phyloP scores from a whole-genome alignment of 1,140 invertebrate species.

The Euschistus heros region DNA sequence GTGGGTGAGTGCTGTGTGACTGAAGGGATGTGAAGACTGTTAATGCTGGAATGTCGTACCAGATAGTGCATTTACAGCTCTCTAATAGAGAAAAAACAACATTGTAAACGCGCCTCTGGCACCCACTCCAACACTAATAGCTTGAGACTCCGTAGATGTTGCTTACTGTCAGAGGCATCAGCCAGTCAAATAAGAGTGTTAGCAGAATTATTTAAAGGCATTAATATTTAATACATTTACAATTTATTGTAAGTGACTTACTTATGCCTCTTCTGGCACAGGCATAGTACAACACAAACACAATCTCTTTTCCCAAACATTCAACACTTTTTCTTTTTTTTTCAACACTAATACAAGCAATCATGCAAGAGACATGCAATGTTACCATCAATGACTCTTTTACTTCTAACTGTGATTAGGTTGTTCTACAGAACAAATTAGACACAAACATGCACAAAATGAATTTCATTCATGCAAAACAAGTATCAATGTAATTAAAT shows the following conservation, averaged over 20 bases:
- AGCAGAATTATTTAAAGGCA: constrained; percentile 4
- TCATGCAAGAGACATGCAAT: too few species aligned
- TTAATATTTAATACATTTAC: constrained; percentile 2
- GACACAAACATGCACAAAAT: too few species aligned
- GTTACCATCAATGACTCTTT: too few species aligned
- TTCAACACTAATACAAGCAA: background rate
- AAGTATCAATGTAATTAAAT: too few species aligned
- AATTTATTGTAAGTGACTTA: background rate
- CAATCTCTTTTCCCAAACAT: background rate
- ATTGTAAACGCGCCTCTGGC: constrained; percentile 24
- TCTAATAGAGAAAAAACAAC: constrained; percentile 10
- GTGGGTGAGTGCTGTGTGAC: constrained; percentile 12
- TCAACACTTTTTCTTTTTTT: background rate
- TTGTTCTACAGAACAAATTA: too few species aligned
- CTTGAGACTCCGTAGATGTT: constrained; percentile 9
- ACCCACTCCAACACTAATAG: constrained; percentile 21
- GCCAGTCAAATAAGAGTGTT: constrained; percentile 4
- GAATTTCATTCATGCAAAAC: too few species aligned
- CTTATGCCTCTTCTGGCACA: background rate
- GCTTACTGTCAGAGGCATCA: constrained; percentile 17
- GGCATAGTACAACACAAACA: constrained; percentile 8
- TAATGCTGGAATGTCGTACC: constrained; percentile 23
- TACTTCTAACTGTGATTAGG: too few species aligned
- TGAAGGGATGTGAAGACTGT: constrained; percentile 21
- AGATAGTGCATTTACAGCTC: constrained; percentile 25